These are phyloP conservation scores for Drosophila funebris DNA, from an alignment of 1,140 invertebrate species.

Conservation along the genomic window DNA sequence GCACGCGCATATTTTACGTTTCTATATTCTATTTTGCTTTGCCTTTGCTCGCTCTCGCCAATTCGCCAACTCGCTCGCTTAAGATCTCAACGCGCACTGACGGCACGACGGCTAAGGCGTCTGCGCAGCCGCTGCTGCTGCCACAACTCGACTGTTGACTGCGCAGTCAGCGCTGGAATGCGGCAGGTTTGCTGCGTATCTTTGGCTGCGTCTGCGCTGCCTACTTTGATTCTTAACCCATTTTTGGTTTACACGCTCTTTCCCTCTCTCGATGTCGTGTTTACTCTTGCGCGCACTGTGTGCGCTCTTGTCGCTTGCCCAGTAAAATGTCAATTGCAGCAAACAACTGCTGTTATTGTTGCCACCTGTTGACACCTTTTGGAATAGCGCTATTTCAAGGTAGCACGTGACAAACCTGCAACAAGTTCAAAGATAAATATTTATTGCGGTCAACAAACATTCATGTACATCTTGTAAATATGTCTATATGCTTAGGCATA, in stretches of 20 bases:
- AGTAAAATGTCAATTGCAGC: constrained; percentile 11
- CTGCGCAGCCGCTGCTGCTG: constrained; percentile 34
- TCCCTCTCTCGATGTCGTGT: not conserved
- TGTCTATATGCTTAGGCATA: not conserved
- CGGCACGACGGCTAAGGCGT: constrained; percentile 14
- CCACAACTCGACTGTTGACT: constrained; percentile 4
- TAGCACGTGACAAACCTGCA: constrained; percentile 27
- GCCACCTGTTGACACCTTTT: constrained; percentile 21
- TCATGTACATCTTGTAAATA: not conserved
- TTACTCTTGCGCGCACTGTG: not conserved
- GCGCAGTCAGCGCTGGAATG: constrained; percentile 49
- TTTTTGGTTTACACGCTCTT: constrained; percentile 33
- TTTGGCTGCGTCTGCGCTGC: constrained; percentile 27
- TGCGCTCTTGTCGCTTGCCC: constrained; percentile 9
- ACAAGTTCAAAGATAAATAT: constrained; percentile 18
- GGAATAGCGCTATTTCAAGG: constrained; percentile 6
- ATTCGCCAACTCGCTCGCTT: constrained; percentile 45
- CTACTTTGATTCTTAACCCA: constrained; percentile 67
- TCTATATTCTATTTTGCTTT: constrained; percentile 24
- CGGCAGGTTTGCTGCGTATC: constrained; percentile 40
- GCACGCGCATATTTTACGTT: constrained; percentile 40
- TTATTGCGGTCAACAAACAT: not conserved
- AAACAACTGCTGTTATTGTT: constrained; percentile 19
- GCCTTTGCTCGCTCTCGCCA: not conserved
- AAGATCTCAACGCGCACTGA: constrained; percentile 66